phyloP scores from a whole-genome alignment of 2,888 invertebrate genomes.

The Leptarthrus brevirostris region DNA sequence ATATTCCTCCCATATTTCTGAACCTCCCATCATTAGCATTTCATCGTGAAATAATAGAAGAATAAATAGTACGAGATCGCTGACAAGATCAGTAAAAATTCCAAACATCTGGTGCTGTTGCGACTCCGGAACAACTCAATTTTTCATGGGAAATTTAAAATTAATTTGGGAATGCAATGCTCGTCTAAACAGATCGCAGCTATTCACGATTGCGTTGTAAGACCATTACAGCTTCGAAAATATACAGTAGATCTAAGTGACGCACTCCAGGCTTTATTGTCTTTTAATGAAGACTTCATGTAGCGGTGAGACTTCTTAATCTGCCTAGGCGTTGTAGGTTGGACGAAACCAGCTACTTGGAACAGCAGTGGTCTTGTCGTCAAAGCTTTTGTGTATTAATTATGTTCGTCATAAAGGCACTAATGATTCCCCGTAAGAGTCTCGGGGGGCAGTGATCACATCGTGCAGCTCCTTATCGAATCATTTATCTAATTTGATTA shows the following conservation, averaged over 20 bases:
- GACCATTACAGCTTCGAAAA: background rate
- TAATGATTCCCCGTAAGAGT: constrained; percentile 5
- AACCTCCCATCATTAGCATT: constrained; percentile 18
- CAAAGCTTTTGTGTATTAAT: constrained; percentile 25
- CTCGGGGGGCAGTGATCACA: background rate
- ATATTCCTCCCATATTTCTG: background rate
- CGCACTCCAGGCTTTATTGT: constrained; percentile 6
- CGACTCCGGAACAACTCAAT: constrained; percentile 17
- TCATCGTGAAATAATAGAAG: background rate
- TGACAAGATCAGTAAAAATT: constrained; percentile 27
- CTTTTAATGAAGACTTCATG: constrained; percentile 25
- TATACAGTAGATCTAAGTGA: constrained; percentile 3
- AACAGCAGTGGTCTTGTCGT: constrained; percentile 33
- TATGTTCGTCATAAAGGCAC: background rate
- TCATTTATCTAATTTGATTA: constrained; percentile 36
- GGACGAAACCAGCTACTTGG: background rate
- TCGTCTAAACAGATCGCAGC: background rate
- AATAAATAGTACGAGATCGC: constrained; percentile 1
- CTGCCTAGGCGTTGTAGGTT: background rate
- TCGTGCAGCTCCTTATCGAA: constrained; percentile 13
- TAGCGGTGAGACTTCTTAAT: constrained; percentile 11
- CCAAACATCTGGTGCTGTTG: constrained; percentile 3
- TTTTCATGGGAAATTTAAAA: constrained; percentile 19
- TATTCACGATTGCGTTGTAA: background rate
- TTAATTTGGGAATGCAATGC: constrained; percentile 14